Conservation (phyloP, 1,140 invertebrate species). For the Charaxes varanes region DNA sequence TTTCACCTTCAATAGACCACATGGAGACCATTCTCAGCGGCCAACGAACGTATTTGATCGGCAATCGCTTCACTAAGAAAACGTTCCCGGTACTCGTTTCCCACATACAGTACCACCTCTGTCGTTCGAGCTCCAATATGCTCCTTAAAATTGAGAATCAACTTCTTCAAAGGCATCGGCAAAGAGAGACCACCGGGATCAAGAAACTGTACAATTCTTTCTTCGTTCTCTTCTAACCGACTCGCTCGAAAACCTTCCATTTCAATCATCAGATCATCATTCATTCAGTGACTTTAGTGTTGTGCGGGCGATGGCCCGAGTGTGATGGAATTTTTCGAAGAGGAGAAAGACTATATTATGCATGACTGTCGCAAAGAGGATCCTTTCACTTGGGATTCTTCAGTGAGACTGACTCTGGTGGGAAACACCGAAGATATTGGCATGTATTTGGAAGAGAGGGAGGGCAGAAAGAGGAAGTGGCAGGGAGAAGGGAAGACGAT, state of each 20-base stretch:
- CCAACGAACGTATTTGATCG: conserved; percentile 47
- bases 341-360: conserved; percentile 52
- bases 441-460: conserved; percentile 56
- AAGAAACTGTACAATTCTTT: conserved; percentile 90
- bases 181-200: conserved; percentile 86
- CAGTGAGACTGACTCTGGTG: conserved; percentile 46
- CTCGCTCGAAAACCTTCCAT: conserved; percentile 1
- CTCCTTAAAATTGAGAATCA: conserved; percentile 80
- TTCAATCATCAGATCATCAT: conserved; percentile 43
- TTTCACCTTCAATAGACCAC: conserved; percentile 27
- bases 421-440: conserved; percentile 51
- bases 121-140: conserved; percentile 68
- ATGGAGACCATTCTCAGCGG: conserved; percentile 47
- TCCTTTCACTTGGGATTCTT: conserved; percentile 55
- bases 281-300: conserved; percentile 54
- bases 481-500: conserved; percentile 50
- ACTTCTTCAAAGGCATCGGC: conserved; percentile 84
- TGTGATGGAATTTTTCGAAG: conserved; percentile 56
- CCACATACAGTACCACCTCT: conserved; percentile 56
- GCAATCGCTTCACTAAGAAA: conserved; percentile 54
- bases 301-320: conserved; percentile 42
- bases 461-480: conserved; percentile 57
- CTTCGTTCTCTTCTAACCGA: conserved; percentile 87
- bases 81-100: conserved; percentile 35
- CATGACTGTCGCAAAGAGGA: conserved; percentile 54